Percentiles rank a stretch among this genome's conserved stretches.
phyloP scores from a whole-genome alignment of 1,140 invertebrate species.

The Camponotus floridanus region DNA sequence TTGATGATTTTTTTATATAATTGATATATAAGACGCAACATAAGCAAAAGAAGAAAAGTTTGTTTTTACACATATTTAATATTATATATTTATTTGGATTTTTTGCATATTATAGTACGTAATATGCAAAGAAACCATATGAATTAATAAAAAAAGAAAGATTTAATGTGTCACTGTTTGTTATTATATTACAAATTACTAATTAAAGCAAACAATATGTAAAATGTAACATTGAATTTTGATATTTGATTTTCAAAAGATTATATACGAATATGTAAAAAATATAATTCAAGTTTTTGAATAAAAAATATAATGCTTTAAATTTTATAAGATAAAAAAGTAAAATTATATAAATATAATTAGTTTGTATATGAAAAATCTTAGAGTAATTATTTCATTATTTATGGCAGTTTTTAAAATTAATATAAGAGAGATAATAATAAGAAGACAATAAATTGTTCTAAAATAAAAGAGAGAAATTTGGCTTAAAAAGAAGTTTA shows the following conservation, averaged over 20 bases:
- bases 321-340: constrained; percentile 40
- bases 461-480: background rate
- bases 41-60: too few species aligned
- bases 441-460: constrained; percentile 41
- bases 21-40: background rate
- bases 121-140: background rate
- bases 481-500: constrained; percentile 53
- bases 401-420: constrained; percentile 17
- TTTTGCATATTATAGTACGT: background rate
- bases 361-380: background rate
- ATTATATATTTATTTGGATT: background rate
- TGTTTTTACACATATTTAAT: background rate
- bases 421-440: background rate
- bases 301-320: background rate
- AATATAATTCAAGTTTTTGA: too few species aligned
- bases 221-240: constrained; percentile 24
- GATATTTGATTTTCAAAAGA: constrained; percentile 26
- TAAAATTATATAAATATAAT: background rate
- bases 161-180: too few species aligned
- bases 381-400: background rate
- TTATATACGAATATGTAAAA: background rate
- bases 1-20: background rate
- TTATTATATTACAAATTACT: background rate
- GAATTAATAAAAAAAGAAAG: too few species aligned
- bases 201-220: background rate